Base-by-base conservation (phyloP, 2,888 invertebrate genomes). In the Leptopilina drosophilae region DNA sequence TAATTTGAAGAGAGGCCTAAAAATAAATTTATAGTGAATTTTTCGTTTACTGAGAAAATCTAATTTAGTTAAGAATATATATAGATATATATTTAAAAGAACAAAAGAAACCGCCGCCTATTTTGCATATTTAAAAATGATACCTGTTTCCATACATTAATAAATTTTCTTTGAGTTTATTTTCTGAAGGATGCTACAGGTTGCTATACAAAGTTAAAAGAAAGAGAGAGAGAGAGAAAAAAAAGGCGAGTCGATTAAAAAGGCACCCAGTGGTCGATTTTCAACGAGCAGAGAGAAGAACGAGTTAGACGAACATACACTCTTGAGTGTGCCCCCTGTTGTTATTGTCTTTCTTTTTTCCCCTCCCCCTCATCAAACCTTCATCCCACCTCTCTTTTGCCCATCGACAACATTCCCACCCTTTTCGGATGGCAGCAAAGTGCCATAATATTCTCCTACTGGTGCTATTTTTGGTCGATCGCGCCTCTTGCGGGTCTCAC, bases 371-470 rank as follows among this genome's bases (percentile, higher is more conserved):
- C 49, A 12, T 11, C 11, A 12, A 11, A 42, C 42, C 11, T 26
- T 76, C 80, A 78, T 78, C 67, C 62, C 80, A 76, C 82, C 77
- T 79, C 81, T 83, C 82, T 3, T 12, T 11, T 49, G 9, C 49
- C 49, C 49, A 49, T 49, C 49, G 49, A 11, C 49, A 49, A 49
- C 49, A 49, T 49, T 59, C 81, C 77, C 82, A 76, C 80, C 81
- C 84, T 82, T 83, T 83, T 84, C 77, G 81, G 33, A 40, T 86
- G 82, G 83, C 84, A 82, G 84, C 82, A 82, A 85, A 87, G 86
- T 87, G 87, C 86, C 85, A 87, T 87, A 87, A 87, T 87, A 87
- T 85, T 87, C 86, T 87, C 85, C 85, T 83, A 83, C 80, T 80
- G 77, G 84, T 80, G 86, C 84, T 87, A 87, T 87, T 87, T 87